A percentile compares a stretch with the other conserved stretches of the same genome.
Conservation (phyloP, 2,888 invertebrate species). For the Stenodera caucasica region DNA sequence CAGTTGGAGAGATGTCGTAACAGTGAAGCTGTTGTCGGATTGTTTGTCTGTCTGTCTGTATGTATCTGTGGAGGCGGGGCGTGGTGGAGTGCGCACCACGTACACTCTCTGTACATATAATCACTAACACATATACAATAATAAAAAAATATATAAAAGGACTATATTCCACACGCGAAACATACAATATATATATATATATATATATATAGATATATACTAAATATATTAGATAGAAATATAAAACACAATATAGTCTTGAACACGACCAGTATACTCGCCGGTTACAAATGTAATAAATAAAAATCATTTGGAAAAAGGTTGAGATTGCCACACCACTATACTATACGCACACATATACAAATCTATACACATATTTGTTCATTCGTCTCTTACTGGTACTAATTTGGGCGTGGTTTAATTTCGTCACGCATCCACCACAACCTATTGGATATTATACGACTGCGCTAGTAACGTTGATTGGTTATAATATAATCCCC, state of each 20-base stretch:
- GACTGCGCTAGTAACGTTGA: slow-evolving; percentile 27
- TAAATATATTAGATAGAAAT: slow-evolving; percentile 14
- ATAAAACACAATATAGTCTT: slow-evolving; percentile 35
- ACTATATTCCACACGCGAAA: slow-evolving; percentile 1
- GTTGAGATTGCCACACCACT: slow-evolving; percentile 26
- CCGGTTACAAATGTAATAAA: slow-evolving; percentile 73
- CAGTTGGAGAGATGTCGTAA: slow-evolving; percentile 55
- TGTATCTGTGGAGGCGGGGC: slow-evolving; percentile 50
- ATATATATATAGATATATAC: slow-evolving; percentile 14
- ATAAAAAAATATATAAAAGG: neutral
- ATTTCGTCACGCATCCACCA: slow-evolving; percentile 59
- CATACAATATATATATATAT: neutral
- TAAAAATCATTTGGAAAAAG: slow-evolving; percentile 64
- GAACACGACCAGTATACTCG: slow-evolving; percentile 66
- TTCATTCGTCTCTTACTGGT: neutral
- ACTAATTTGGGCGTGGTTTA: slow-evolving; percentile 40
- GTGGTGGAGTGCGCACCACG: slow-evolving; percentile 44
- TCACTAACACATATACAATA: slow-evolving; percentile 10
- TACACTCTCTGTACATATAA: slow-evolving; percentile 46
- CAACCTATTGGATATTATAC: slow-evolving; percentile 58
- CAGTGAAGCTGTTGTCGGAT: slow-evolving; percentile 47
- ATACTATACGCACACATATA: neutral
- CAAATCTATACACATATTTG: neutral
- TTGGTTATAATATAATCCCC: slow-evolving; percentile 17
- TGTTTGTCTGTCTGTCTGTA: slow-evolving; percentile 55